phyloP scores from a whole-genome alignment of 2,797 vertebrate species.

The Amblyraja radiata region DNA sequence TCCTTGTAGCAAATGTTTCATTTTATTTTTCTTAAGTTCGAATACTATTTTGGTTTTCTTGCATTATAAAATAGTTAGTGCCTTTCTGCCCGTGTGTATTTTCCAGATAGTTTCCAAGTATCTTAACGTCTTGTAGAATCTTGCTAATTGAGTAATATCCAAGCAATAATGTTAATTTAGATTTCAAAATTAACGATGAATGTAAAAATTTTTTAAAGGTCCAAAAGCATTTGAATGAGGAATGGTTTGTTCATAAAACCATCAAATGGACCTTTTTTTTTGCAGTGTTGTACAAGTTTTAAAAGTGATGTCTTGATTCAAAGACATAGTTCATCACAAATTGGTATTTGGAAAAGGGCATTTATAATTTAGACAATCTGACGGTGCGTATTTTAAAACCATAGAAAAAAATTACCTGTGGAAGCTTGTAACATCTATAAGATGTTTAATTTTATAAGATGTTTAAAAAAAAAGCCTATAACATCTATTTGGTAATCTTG shows the following conservation, averaged over 20 bases:
- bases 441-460: too few relatives aligned
- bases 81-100: constrained; percentile 68
- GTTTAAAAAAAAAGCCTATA: constrained; percentile 49
- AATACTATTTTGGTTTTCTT: constrained; percentile 44
- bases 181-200: constrained; percentile 57
- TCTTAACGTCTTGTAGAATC: constrained; percentile 50
- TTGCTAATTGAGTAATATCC: constrained; percentile 52
- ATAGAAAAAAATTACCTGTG: constrained; percentile 47
- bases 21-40: constrained; percentile 51
- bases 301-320: constrained; percentile 12
- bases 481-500: constrained; percentile 56
- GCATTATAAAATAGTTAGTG: constrained; percentile 61
- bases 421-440: constrained; percentile 48
- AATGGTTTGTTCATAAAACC: constrained; percentile 47
- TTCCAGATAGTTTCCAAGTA: constrained; percentile 57
- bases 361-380: constrained; percentile 65
- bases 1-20: constrained; percentile 41
- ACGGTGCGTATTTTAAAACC: constrained; percentile 49
- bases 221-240: constrained; percentile 58
- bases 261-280: constrained; percentile 53
- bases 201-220: constrained; percentile 52
- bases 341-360: constrained; percentile 57
- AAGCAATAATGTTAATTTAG: constrained; percentile 65
- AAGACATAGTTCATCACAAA: constrained; percentile 42
- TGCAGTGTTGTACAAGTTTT: constrained; percentile 52